Evolutionary conservation across 2,797 vertebrate species (phyloP).

Genomic region (Argya squamiceps): DNA sequence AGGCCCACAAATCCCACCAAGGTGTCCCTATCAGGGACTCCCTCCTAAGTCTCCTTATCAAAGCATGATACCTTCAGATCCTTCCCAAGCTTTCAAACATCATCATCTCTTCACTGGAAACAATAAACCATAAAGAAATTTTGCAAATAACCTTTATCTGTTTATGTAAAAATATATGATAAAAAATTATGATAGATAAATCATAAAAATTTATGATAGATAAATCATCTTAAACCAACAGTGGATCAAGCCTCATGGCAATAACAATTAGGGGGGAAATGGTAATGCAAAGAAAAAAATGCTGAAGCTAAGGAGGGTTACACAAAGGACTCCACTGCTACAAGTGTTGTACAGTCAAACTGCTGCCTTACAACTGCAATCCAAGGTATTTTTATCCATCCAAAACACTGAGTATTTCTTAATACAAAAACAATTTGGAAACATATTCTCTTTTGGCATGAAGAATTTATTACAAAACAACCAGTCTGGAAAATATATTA

Average conservation of each 20-base stretch:
- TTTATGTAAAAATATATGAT: not conserved
- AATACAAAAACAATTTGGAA: not conserved
- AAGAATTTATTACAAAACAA: not conserved
- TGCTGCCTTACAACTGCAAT: not conserved
- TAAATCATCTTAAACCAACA: not conserved
- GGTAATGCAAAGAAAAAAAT: not conserved
- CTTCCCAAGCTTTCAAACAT: not conserved
- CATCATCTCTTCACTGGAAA: not conserved
- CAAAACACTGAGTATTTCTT: not conserved
- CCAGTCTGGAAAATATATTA: not conserved
- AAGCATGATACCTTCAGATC: not conserved
- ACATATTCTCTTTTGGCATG: not conserved
- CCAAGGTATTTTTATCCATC: not conserved
- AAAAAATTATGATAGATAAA: not conserved
- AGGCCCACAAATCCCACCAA: not conserved
- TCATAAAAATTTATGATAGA: not conserved
- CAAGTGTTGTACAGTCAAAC: not conserved
- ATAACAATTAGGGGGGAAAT: not conserved
- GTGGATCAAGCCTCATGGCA: not conserved
- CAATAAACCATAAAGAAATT: not conserved
- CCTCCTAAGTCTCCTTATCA: not conserved
- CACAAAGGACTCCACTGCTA: rapidly evolving
- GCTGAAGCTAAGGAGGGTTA: not conserved
- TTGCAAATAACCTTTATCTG: not conserved
- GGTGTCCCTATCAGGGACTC: not conserved